Evolutionary conservation across 2,113 vertebrate genomes (phyloP).

Genomic region (Hoplias malabaricus): DNA sequence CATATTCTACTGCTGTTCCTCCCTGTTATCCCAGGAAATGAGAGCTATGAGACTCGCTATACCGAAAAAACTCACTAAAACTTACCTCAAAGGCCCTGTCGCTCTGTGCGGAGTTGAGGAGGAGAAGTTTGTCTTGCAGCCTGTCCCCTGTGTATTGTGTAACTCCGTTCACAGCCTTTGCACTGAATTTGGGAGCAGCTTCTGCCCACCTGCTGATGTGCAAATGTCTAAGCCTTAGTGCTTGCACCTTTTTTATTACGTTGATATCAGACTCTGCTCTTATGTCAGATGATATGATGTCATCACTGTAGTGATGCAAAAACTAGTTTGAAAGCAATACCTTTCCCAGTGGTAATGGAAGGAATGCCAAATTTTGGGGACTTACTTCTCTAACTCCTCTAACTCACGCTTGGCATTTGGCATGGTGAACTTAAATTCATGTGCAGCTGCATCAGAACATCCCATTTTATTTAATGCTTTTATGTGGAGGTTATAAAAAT

Average conservation of each 20-base stretch:
- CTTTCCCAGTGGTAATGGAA: no score
- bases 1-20: background rate
- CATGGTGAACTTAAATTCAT: no score
- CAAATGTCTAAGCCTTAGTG: no score
- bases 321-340: no score
- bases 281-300: background rate
- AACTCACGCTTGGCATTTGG: no score
- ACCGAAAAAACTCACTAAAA: slow-evolving; percentile 2
- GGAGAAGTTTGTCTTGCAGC: background rate
- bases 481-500: no score
- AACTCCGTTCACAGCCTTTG: background rate
- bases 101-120: background rate
- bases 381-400: no score
- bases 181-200: background rate
- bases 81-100: slow-evolving; percentile 8
- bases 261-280: no score
- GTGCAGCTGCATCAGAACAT: no score
- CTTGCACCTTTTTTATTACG: no score
- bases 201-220: slow-evolving; percentile 12
- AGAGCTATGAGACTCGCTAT: background rate
- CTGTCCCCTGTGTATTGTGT: slow-evolving; percentile 1
- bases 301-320: background rate
- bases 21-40: background rate
- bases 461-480: no score
- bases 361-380: no score